Conservation (phyloP, 2,113 vertebrate species). For the Peromyscus leucopus region DNA sequence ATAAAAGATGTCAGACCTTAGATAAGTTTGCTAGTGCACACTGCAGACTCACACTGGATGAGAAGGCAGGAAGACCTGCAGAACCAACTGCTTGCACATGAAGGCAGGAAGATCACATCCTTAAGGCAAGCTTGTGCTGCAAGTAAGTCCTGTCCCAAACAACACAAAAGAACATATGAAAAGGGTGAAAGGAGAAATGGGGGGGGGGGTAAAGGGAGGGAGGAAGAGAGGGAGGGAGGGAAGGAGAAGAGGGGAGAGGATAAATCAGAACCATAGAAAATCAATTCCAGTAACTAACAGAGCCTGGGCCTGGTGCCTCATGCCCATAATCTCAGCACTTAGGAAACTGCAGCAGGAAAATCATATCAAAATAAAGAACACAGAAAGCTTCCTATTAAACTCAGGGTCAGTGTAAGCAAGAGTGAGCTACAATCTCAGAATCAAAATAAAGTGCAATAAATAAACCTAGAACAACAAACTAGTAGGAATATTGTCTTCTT, state of each 20-base stretch:
- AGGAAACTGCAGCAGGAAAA: background rate
- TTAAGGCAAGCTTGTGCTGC: background rate
- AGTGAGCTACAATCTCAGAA: background rate
- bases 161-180: background rate
- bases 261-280: background rate
- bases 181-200: background rate
- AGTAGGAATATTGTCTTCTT: background rate
- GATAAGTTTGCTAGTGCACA: background rate
- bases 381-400: background rate
- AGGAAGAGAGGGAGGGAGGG: no score
- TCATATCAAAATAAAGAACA: background rate
- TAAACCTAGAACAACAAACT: background rate
- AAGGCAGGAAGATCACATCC: no score
- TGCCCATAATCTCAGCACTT: background rate
- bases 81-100: background rate
- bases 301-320: background rate
- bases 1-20: background rate
- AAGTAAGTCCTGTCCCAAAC: background rate
- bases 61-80: background rate
- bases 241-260: background rate
- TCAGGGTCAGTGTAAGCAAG: background rate
- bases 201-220: background rate
- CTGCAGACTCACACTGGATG: background rate
- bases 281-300: background rate
- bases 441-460: no score